Percentiles rank a stretch among this genome's conserved stretches.
These are phyloP conservation scores for Styela plicata DNA, from an alignment of 23 tunicate species.

Conservation along the genomic window DNA sequence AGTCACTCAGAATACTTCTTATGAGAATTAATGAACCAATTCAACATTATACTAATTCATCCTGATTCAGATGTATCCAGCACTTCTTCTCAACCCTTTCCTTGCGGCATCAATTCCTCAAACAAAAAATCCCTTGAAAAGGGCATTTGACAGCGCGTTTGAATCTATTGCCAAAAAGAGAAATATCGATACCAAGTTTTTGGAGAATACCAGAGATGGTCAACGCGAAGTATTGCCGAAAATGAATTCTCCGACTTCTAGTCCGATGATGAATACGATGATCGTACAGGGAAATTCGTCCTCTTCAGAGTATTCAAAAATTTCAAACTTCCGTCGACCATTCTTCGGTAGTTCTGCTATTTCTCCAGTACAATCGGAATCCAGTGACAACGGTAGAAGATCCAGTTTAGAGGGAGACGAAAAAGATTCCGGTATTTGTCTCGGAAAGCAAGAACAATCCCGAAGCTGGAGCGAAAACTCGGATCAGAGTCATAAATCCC, in stretches of 20 bases:
- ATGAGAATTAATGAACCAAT: no score
- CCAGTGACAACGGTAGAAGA: background rate
- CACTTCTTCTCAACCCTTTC: slow-evolving; percentile 13
- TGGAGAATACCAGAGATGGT: no score
- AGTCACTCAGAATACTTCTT: no score
- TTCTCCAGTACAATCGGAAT: background rate
- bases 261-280: no score
- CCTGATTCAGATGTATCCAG: slow-evolving; percentile 1
- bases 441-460: slow-evolving; percentile 5
- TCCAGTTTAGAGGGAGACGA: background rate
- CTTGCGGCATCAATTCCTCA: background rate
- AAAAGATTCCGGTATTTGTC: background rate
- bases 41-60: no score
- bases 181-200: background rate
- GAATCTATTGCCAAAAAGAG: background rate
- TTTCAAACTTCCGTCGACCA: background rate
- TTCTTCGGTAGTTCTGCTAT: background rate
- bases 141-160: slow-evolving; percentile 1
- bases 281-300: no score
- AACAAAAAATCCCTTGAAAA: slow-evolving; percentile 8
- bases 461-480: background rate
- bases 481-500: background rate
- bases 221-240: no score
- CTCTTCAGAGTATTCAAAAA: background rate
- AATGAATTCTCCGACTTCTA: no score